These are phyloP conservation scores for Astatotilapia flaviijosephi DNA, from an alignment of 2,113 vertebrate genomes.

Conservation along the genomic window DNA sequence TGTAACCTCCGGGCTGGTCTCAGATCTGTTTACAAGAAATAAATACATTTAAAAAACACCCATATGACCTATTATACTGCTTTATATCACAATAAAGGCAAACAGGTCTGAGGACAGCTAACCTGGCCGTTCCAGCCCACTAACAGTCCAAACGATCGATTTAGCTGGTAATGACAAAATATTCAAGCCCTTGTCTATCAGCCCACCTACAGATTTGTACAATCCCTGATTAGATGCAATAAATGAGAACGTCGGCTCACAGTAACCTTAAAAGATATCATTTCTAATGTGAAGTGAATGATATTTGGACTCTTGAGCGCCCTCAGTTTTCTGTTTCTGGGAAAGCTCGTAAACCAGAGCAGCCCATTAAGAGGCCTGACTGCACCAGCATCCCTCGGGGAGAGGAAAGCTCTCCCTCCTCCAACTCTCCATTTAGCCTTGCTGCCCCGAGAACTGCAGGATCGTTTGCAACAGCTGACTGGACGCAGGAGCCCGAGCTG, in stretches of 20 bases:
- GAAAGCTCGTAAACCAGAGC: not conserved
- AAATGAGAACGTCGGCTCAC: not conserved
- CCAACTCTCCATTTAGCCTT: not conserved
- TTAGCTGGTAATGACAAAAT: conserved; percentile 75
- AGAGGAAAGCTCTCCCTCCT: not conserved
- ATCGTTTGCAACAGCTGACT: conserved; percentile 5
- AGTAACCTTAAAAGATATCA: not conserved
- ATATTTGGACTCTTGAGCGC: not conserved
- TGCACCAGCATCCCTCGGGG: not conserved
- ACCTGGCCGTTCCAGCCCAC: not conserved
- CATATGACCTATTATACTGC: not conserved
- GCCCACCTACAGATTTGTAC: conserved; percentile 50
- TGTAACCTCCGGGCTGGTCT: not conserved
- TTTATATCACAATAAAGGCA: not conserved
- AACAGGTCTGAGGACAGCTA: conserved; percentile 4
- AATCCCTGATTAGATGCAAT: conserved; percentile 55
- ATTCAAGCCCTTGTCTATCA: conserved; percentile 20
- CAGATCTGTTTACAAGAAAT: not conserved
- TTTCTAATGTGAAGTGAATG: not conserved
- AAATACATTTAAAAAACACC: not conserved
- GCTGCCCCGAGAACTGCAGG: not conserved
- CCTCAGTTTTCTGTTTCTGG: not conserved
- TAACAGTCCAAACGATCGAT: conserved; percentile 59
- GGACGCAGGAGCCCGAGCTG: not conserved
- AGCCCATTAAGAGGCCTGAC: not conserved